phyloP scores from a whole-genome alignment of 2,113 vertebrate species.

The Gambusia affinis region DNA sequence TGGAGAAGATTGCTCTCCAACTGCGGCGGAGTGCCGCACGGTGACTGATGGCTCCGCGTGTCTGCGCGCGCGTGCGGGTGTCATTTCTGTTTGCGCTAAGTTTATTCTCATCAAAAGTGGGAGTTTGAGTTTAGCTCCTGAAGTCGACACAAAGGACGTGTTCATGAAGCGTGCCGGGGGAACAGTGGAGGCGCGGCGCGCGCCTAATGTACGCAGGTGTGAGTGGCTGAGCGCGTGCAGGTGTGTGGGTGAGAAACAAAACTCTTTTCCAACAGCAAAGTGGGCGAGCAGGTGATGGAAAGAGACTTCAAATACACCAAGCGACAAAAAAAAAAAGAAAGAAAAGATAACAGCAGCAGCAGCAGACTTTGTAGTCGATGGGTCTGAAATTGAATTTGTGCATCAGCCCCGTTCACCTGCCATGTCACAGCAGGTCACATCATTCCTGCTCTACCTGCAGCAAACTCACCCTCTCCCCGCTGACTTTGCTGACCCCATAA shows the following conservation, averaged over 20 bases:
- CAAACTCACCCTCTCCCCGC: constrained; percentile 15
- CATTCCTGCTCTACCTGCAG: constrained; percentile 33
- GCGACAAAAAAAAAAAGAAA: constrained; percentile 35
- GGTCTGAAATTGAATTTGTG: constrained; percentile 59
- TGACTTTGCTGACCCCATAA: constrained; percentile 38
- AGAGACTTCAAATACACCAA: constrained; percentile 21
- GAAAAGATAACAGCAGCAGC: constrained; percentile 44
- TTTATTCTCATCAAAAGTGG: constrained; percentile 4
- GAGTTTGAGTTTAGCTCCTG: constrained; percentile 5
- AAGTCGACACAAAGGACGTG: constrained; percentile 1
- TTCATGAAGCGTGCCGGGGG: not conserved
- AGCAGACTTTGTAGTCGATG: constrained; percentile 33
- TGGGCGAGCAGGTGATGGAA: constrained; percentile 13
- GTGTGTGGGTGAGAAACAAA: constrained; percentile 9
- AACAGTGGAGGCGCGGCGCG: not conserved
- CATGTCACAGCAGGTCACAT: constrained; percentile 38
- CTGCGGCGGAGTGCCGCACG: constrained; percentile 38
- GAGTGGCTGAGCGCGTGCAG: not conserved
- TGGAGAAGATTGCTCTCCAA: constrained; percentile 61
- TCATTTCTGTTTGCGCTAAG: not conserved
- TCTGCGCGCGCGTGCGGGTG: constrained; percentile 1
- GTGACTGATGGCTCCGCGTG: constrained; percentile 53
- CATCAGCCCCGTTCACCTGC: constrained; percentile 39
- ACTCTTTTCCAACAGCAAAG: constrained; percentile 27
- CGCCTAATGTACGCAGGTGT: not conserved